These are phyloP conservation scores for Cephalotes varians DNA, from an alignment of 2,888 invertebrate species.

Conservation along the genomic window DNA sequence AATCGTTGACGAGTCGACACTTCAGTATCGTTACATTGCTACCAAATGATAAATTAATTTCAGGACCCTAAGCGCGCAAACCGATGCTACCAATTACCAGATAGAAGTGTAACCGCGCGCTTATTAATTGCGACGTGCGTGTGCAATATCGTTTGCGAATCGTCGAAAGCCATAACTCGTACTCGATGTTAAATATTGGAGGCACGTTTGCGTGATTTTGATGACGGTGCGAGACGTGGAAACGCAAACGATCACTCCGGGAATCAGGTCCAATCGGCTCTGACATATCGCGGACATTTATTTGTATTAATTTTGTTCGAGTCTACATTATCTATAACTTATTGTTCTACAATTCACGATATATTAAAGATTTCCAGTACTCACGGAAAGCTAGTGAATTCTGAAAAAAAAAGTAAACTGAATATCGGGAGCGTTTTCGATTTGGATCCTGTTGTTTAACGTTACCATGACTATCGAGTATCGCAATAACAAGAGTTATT, in stretches of 20 bases:
- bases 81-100: constrained; percentile 17
- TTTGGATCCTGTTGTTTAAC: constrained; percentile 53
- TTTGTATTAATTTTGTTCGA: not conserved
- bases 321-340: no score
- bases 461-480: constrained; percentile 53
- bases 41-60: constrained; percentile 31
- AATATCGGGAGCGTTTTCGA: constrained; percentile 54
- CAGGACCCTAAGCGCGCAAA: constrained; percentile 20
- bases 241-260: not conserved
- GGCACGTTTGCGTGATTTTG: constrained; percentile 14
- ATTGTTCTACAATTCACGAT: no score
- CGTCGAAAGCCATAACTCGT: constrained; percentile 13
- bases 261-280: not conserved
- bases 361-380: not conserved
- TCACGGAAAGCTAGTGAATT: constrained; percentile 38
- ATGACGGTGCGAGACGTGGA: not conserved
- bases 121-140: constrained; percentile 20
- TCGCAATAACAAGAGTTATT: constrained; percentile 57
- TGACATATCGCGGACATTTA: not conserved
- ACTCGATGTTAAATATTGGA: constrained; percentile 5
- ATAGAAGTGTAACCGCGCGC: constrained; percentile 8
- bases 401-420: constrained; percentile 34
- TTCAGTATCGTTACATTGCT: constrained; percentile 5
- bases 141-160: constrained; percentile 21
- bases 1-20: constrained; percentile 7